Evolutionary conservation across 2,888 invertebrate genomes (phyloP).

Genomic region (Choristoneura rosaceana): DNA sequence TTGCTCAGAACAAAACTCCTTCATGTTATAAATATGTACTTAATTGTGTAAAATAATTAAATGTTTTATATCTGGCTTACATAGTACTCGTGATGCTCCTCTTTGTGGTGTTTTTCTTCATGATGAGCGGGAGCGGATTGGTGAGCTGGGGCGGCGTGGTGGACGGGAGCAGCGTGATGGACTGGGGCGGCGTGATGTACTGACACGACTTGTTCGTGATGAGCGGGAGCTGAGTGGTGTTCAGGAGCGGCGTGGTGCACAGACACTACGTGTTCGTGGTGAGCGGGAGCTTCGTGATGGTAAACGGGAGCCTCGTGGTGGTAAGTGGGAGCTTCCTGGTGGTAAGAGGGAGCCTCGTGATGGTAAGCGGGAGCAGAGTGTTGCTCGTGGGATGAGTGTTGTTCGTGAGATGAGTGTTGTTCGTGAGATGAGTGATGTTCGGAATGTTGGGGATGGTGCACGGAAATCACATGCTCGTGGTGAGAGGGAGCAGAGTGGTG

Average conservation of each 20-base stretch:
- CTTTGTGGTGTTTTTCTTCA: constrained; percentile 7
- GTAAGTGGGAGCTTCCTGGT: constrained; percentile 45
- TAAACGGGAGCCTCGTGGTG: constrained; percentile 47
- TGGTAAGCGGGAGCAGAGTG: constrained; percentile 21
- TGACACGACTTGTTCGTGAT: constrained; percentile 41
- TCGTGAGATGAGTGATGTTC: constrained; percentile 13
- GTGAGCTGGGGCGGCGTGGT: constrained; percentile 37
- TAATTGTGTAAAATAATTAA: too few relatives aligned
- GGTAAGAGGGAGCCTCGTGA: constrained; percentile 14
- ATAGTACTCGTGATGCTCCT: constrained; percentile 14
- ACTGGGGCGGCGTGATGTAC: constrained; percentile 35
- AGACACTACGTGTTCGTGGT: constrained; percentile 38
- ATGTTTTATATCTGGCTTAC: background rate
- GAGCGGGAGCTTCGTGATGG: constrained; percentile 41
- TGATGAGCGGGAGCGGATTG: constrained; percentile 39
- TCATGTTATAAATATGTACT: too few relatives aligned
- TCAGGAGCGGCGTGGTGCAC: constrained; percentile 47
- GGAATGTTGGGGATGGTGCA: constrained; percentile 11
- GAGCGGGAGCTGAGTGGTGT: constrained; percentile 18
- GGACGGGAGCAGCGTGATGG: constrained; percentile 37
- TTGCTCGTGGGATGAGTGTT: too few relatives aligned
- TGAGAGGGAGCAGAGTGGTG: constrained; percentile 1
- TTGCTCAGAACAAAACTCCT: too few relatives aligned
- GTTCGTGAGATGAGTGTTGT: constrained; percentile 17
- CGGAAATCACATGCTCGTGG: constrained; percentile 22